Percentiles rank a stretch among this genome's conserved stretches.
phyloP scores from a whole-genome alignment of 2,797 vertebrate species.

The Dallia pectoralis region DNA sequence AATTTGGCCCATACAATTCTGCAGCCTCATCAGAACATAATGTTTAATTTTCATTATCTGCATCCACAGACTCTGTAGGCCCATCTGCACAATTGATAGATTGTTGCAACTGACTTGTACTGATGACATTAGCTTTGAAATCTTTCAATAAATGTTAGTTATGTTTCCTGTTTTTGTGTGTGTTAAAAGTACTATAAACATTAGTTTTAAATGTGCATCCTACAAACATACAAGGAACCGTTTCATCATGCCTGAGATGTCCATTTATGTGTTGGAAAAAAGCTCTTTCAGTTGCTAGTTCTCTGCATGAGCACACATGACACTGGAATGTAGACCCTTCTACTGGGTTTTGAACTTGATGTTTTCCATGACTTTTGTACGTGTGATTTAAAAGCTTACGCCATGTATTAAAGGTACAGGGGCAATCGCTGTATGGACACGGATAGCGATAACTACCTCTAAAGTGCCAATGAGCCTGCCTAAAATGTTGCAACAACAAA shows the following conservation, averaged over 20 bases:
- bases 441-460: slow-evolving; percentile 34
- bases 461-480: slow-evolving; percentile 30
- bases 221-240: slow-evolving; percentile 30
- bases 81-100: slow-evolving; percentile 26
- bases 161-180: slow-evolving; percentile 42
- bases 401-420: slow-evolving; percentile 38
- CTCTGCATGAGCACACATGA: slow-evolving; percentile 36
- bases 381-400: slow-evolving; percentile 36
- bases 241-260: slow-evolving; percentile 39
- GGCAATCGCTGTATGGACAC: slow-evolving; percentile 47
- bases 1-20: slow-evolving; percentile 21
- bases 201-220: slow-evolving; percentile 38
- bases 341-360: slow-evolving; percentile 16
- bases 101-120: slow-evolving; percentile 27
- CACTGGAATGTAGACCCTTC: slow-evolving; percentile 34
- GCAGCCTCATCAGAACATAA: slow-evolving; percentile 19
- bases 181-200: slow-evolving; percentile 38
- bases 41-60: slow-evolving; percentile 11
- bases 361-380: slow-evolving; percentile 32
- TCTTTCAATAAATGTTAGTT: slow-evolving; percentile 34
- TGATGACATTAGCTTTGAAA: slow-evolving; percentile 26
- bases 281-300: slow-evolving; percentile 33
- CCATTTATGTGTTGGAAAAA: slow-evolving; percentile 33
- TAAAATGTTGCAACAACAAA: slow-evolving; percentile 40
- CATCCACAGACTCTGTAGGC: slow-evolving; percentile 11